Percentiles rank a stretch among this genome's conserved stretches.
These are phyloP conservation scores for Tetragonula carbonaria DNA, from an alignment of 2,888 invertebrate species.

Conservation along the genomic window DNA sequence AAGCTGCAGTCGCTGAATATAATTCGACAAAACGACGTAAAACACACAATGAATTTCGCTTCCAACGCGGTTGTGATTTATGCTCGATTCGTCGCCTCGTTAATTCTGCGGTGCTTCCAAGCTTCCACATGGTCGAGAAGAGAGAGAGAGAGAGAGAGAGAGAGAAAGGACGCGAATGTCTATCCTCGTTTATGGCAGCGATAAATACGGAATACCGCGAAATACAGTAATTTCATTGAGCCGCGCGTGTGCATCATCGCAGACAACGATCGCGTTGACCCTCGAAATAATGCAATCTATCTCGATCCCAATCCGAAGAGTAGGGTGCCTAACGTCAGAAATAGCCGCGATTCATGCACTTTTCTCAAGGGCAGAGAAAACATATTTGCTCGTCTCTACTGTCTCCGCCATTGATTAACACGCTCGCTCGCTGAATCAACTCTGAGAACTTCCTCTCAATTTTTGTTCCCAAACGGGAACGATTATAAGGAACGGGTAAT, in stretches of 20 bases:
- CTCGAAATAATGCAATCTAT: conserved; percentile 57
- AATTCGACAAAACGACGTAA: not conserved
- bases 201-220: conserved; percentile 60
- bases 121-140: too few relatives aligned
- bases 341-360: conserved; percentile 49
- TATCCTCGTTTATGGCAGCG: conserved; percentile 50
- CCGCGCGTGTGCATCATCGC: conserved; percentile 23
- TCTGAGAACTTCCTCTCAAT: not conserved
- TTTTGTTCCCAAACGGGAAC: not conserved
- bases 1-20: not conserved
- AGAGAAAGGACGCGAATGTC: conserved; percentile 16
- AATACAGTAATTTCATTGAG: conserved; percentile 44
- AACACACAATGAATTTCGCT: conserved; percentile 3
- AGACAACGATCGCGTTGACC: conserved; percentile 62
- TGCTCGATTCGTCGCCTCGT: conserved; percentile 34
- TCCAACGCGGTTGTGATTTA: conserved; percentile 28
- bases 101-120: conserved; percentile 17
- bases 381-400: not conserved
- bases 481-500: not conserved
- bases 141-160: not conserved
- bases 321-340: conserved; percentile 29
- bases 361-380: conserved; percentile 5
- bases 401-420: conserved; percentile 15
- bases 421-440: too few relatives aligned
- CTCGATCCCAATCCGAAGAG: conserved; percentile 10